A percentile compares a stretch with the other conserved stretches of the same genome.
Evolutionary conservation across 1,140 invertebrate species (phyloP).

Genomic region (Drosophila sproati): DNA sequence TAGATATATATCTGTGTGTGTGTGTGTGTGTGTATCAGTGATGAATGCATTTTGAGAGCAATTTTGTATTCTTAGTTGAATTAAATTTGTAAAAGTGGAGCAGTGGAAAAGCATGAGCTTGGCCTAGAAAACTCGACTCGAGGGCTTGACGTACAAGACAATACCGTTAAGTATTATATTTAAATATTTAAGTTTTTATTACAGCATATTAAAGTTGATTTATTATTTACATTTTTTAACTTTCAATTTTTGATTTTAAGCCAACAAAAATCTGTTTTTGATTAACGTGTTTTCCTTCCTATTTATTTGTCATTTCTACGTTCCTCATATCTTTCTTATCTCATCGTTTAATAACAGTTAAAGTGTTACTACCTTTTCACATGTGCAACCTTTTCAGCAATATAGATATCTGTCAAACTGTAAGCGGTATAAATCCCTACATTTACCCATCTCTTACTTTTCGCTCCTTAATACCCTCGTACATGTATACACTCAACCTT

Average conservation of each 20-base stretch:
- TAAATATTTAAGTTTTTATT: too few species aligned
- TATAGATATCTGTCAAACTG: background rate
- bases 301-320: background rate
- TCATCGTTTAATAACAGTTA: background rate
- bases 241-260: background rate
- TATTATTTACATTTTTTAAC: too few species aligned
- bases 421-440: constrained; percentile 12
- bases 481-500: constrained; percentile 9
- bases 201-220: too few species aligned
- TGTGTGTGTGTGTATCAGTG: constrained; percentile 10
- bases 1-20: constrained; percentile 9
- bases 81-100: constrained; percentile 11
- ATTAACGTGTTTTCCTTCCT: background rate
- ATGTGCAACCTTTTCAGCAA: background rate
- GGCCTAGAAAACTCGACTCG: background rate
- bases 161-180: too few species aligned
- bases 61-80: constrained; percentile 48
- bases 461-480: background rate
- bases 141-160: background rate
- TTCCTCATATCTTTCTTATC: background rate
- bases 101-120: background rate
- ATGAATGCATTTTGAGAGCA: constrained; percentile 55
- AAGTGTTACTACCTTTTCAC: background rate
- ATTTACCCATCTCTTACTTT: constrained; percentile 16
- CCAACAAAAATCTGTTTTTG: background rate